Evolutionary conservation across 2,888 invertebrate species (phyloP).

Genomic region (Malachius bipustulatus): DNA sequence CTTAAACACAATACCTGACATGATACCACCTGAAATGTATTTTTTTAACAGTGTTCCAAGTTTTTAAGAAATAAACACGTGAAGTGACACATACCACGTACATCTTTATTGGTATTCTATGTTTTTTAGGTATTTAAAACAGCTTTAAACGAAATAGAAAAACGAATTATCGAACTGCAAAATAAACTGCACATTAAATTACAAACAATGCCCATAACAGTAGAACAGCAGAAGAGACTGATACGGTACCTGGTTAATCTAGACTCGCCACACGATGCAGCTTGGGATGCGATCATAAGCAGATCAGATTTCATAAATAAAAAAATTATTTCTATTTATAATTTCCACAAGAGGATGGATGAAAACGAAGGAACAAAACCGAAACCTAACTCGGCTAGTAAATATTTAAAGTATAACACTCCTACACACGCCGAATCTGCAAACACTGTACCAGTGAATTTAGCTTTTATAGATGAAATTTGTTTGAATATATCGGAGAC

Average conservation of each 20-base stretch:
- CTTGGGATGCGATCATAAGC: conserved; percentile 87
- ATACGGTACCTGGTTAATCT: conserved; percentile 73
- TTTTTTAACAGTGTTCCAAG: too few relatives aligned
- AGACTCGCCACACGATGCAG: conserved; percentile 77
- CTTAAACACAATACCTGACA: too few relatives aligned
- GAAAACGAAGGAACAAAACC: conserved; percentile 27
- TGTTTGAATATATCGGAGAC: conserved; percentile 62
- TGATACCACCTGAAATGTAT: too few relatives aligned
- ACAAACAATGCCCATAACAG: conserved; percentile 78
- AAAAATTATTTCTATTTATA: conserved; percentile 52
- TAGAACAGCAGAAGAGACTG: conserved; percentile 90
- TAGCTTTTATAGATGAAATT: conserved; percentile 68
- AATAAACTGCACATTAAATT: conserved; percentile 71
- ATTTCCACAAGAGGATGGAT: conserved; percentile 46
- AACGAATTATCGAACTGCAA: conserved; percentile 69
- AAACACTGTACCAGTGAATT: conserved; percentile 49
- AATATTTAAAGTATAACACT: conserved; percentile 31
- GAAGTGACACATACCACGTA: too few relatives aligned
- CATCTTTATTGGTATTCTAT: conserved; percentile 10
- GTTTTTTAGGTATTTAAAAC: conserved; percentile 61
- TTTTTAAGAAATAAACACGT: too few relatives aligned
- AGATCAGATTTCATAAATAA: conserved; percentile 68
- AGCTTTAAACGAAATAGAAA: conserved; percentile 85
- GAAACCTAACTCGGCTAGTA: conserved; percentile 25
- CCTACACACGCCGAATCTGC: conserved; percentile 26